These are phyloP conservation scores for Trachelus troglodyta DNA, from an alignment of 2,888 invertebrate genomes.

Conservation along the genomic window DNA sequence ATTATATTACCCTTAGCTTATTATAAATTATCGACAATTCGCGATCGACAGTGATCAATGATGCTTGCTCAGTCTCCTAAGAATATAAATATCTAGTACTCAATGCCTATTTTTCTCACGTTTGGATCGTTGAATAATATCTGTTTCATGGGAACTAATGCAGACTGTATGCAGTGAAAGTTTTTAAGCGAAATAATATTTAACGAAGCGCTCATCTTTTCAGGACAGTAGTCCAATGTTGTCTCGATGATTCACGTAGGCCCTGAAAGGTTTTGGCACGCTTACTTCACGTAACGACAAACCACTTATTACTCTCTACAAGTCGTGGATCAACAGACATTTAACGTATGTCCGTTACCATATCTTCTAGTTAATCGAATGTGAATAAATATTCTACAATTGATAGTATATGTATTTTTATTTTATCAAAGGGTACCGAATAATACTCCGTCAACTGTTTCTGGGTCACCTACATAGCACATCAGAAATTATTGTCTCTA, in stretches of 20 bases:
- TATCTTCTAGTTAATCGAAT: background rate
- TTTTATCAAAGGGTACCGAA: background rate
- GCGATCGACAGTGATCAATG: background rate
- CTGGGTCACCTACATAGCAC: slow-evolving; percentile 37
- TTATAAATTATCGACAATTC: background rate
- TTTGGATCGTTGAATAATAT: background rate
- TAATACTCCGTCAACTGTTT: slow-evolving; percentile 13
- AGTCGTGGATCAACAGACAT: background rate
- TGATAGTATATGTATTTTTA: background rate
- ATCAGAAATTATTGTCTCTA: slow-evolving; percentile 23
- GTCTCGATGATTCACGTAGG: background rate
- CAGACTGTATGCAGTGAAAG: background rate
- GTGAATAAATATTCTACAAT: background rate
- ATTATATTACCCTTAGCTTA: background rate
- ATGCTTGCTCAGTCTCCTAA: background rate
- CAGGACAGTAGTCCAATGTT: background rate
- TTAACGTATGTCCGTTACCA: background rate
- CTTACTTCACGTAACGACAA: background rate
- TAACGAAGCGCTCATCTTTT: background rate
- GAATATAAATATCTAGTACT: background rate
- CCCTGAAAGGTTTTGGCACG: background rate
- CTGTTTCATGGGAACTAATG: background rate
- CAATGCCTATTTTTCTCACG: background rate
- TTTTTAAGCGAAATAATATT: background rate
- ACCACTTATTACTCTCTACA: background rate